Percentiles rank a stretch among this genome's conserved stretches.
phyloP scores from a whole-genome alignment of 1,140 invertebrate species.

The Camponotus pennsylvanicus region DNA sequence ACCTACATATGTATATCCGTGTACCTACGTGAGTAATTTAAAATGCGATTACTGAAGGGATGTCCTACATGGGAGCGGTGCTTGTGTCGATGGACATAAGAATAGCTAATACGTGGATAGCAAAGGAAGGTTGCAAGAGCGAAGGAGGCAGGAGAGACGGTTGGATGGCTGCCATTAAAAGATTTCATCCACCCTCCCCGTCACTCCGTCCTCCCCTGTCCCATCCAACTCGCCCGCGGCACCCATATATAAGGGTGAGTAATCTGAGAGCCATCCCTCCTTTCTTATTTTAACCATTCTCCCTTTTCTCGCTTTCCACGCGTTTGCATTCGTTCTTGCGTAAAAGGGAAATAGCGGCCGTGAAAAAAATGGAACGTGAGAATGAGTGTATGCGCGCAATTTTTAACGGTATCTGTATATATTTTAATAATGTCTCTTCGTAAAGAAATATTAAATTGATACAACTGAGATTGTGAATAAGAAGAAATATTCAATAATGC shows the following conservation, averaged over 20 bases:
- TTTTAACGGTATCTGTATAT: slow-evolving; percentile 10
- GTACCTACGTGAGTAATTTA: slow-evolving; percentile 80
- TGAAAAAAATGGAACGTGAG: slow-evolving; percentile 56
- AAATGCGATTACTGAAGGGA: slow-evolving; percentile 81
- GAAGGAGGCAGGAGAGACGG: slow-evolving; percentile 59
- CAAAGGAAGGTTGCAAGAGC: slow-evolving; percentile 64
- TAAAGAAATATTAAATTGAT: neutral
- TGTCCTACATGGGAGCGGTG: slow-evolving; percentile 73
- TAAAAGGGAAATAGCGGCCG: slow-evolving; percentile 53
- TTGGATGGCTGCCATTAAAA: slow-evolving; percentile 83
- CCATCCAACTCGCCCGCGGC: slow-evolving; percentile 67
- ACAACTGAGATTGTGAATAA: neutral
- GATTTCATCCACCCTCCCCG: slow-evolving; percentile 77
- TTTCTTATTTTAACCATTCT: slow-evolving; percentile 76
- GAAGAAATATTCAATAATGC: neutral
- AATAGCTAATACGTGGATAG: slow-evolving; percentile 83
- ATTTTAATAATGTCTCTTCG: slow-evolving; percentile 5
- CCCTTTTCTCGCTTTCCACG: slow-evolving; percentile 73
- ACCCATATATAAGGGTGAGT: slow-evolving; percentile 82
- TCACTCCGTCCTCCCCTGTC: slow-evolving; percentile 7
- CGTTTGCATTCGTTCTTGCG: slow-evolving; percentile 68
- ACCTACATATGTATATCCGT: slow-evolving; percentile 53
- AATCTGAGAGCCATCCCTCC: slow-evolving; percentile 80
- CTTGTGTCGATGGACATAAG: slow-evolving; percentile 81
- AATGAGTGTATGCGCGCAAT: slow-evolving; percentile 18